Evolutionary conservation across 1,140 invertebrate species (phyloP).

Genomic region (Bombus confusus): DNA sequence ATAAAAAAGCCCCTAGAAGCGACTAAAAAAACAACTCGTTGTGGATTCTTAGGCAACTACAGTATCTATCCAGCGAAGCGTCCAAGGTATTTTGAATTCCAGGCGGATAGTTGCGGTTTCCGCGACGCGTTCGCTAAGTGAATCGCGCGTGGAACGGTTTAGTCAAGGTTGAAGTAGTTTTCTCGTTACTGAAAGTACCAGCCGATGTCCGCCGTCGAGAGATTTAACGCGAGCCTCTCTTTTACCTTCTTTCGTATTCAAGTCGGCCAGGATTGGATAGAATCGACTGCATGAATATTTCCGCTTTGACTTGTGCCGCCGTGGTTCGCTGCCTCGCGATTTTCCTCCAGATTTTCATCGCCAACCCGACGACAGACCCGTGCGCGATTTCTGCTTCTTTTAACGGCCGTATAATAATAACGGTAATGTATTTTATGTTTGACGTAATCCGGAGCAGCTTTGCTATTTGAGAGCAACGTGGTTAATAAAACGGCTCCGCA

Average conservation of each 20-base stretch:
- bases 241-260: constrained; percentile 57
- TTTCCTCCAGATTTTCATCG: background rate
- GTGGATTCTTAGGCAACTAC: background rate
- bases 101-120: constrained; percentile 46
- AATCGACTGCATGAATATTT: constrained; percentile 24
- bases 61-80: background rate
- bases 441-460: background rate
- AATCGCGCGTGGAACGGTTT: constrained; percentile 38
- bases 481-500: background rate
- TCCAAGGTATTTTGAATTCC: constrained; percentile 49
- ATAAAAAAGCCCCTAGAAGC: background rate
- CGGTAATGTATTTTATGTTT: background rate
- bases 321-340: background rate
- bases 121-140: constrained; percentile 46
- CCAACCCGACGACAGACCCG: too few species aligned
- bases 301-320: background rate
- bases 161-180: constrained; percentile 41
- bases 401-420: background rate
- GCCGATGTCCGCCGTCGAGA: constrained; percentile 10
- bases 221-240: constrained; percentile 53
- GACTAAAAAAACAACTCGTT: background rate
- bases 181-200: constrained; percentile 52
- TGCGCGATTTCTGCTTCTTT: background rate
- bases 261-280: background rate
- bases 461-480: too few species aligned